Conservation (phyloP, 2,797 vertebrate species). For the Oryzias dopingdopingensis region DNA sequence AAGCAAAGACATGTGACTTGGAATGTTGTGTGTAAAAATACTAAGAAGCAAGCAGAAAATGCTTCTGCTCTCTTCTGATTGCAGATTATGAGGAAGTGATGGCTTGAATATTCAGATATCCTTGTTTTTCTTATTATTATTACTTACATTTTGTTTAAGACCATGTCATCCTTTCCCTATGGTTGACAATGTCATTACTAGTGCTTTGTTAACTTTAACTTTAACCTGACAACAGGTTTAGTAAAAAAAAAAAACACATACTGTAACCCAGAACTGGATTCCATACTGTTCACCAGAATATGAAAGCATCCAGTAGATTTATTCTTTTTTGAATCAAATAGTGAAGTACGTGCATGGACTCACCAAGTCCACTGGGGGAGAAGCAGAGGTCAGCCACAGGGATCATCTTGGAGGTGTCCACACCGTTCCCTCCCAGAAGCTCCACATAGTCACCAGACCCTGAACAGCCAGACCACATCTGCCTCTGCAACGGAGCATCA, state of each 20-base stretch:
- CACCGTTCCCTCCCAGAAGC: constrained; percentile 87
- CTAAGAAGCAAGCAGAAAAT: too few relatives aligned
- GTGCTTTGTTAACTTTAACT: too few relatives aligned
- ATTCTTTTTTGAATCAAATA: background rate
- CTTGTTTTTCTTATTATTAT: too few relatives aligned
- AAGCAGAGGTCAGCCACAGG: constrained; percentile 92
- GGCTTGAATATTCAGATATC: too few relatives aligned
- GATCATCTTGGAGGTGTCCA: constrained; percentile 94
- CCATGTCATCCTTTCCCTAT: too few relatives aligned
- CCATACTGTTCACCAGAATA: background rate
- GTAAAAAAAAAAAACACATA: background rate
- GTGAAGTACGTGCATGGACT: constrained; percentile 48
- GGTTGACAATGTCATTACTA: too few relatives aligned
- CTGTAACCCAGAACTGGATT: background rate
- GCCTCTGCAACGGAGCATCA: constrained; percentile 68
- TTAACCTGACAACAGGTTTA: background rate
- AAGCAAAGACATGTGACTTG: too few relatives aligned
- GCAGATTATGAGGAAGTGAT: too few relatives aligned
- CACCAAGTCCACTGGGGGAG: constrained; percentile 88
- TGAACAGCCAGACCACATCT: constrained; percentile 79
- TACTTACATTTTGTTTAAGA: too few relatives aligned
- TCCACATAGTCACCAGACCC: constrained; percentile 90
- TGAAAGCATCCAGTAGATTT: background rate
- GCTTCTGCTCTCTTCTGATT: too few relatives aligned
- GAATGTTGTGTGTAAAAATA: too few relatives aligned